These are phyloP conservation scores for Erebia palarica DNA, from an alignment of 2,888 invertebrate genomes.

Conservation along the genomic window DNA sequence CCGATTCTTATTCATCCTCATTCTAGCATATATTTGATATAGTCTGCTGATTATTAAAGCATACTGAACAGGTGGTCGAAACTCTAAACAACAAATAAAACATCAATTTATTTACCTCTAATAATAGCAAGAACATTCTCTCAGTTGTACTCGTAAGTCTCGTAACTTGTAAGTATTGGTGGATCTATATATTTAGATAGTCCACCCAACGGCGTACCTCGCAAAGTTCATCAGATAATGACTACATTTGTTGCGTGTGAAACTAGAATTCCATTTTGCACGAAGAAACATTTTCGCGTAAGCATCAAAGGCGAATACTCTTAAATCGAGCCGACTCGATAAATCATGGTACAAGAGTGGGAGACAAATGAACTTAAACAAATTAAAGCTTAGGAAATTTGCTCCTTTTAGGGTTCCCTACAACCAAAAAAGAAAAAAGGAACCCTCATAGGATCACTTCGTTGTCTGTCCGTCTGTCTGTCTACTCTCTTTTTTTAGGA, in stretches of 20 bases:
- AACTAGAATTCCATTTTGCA: conserved; percentile 80
- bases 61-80: neutral
- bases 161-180: conserved; percentile 29
- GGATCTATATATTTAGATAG: conserved; percentile 44
- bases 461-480: too few species aligned
- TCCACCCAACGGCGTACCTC: conserved; percentile 52
- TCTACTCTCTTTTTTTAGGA: too few species aligned
- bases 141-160: conserved; percentile 12
- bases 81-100: neutral
- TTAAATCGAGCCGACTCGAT: conserved; percentile 58
- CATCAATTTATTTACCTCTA: conserved; percentile 18
- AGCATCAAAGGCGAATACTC: conserved; percentile 67
- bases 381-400: neutral
- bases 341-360: conserved; percentile 49
- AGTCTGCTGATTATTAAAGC: too few species aligned
- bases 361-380: conserved; percentile 11
- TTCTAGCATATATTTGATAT: too few species aligned
- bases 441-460: too few species aligned
- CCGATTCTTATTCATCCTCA: too few species aligned
- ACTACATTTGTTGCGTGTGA: conserved; percentile 81
- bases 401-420: too few species aligned
- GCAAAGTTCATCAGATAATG: conserved; percentile 80
- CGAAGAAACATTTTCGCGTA: conserved; percentile 66
- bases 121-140: conserved; percentile 31
- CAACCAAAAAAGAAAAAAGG: too few species aligned